These are phyloP conservation scores for Bugula neritina DNA, from an alignment of 2,888 invertebrate genomes.

Conservation along the genomic window DNA sequence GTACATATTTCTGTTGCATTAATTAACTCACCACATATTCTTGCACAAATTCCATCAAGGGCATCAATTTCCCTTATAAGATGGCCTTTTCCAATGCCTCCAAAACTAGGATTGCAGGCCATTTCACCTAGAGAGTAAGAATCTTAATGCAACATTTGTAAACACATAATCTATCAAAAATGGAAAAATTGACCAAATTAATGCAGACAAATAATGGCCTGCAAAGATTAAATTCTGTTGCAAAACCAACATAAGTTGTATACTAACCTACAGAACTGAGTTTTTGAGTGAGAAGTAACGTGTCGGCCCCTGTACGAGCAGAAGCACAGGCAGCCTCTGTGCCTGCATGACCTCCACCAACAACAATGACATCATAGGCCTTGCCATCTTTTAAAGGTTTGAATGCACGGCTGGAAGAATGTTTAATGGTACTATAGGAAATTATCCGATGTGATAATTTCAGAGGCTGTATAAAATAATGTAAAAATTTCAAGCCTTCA, in stretches of 20 bases:
- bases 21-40: conserved; percentile 68
- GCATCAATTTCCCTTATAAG: conserved; percentile 81
- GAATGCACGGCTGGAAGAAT: not conserved
- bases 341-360: conserved; percentile 88
- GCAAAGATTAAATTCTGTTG: too few relatives aligned
- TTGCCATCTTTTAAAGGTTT: too few relatives aligned
- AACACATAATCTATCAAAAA: too few relatives aligned
- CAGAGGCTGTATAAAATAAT: too few relatives aligned
- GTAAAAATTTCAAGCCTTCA: too few relatives aligned
- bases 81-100: conserved; percentile 85
- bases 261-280: conserved; percentile 68
- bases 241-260: too few relatives aligned
- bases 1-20: too few relatives aligned
- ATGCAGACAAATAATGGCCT: too few relatives aligned
- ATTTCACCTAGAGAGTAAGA: conserved; percentile 84
- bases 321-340: conserved; percentile 79
- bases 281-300: conserved; percentile 77
- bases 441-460: too few relatives aligned
- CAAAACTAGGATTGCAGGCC: conserved; percentile 90
- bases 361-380: conserved; percentile 70
- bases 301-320: conserved; percentile 73
- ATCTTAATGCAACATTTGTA: too few relatives aligned
- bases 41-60: conserved; percentile 74
- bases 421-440: not conserved
- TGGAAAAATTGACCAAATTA: too few relatives aligned